Evolutionary conservation across 2,888 invertebrate species (phyloP).

Genomic region (Acleris literana): DNA sequence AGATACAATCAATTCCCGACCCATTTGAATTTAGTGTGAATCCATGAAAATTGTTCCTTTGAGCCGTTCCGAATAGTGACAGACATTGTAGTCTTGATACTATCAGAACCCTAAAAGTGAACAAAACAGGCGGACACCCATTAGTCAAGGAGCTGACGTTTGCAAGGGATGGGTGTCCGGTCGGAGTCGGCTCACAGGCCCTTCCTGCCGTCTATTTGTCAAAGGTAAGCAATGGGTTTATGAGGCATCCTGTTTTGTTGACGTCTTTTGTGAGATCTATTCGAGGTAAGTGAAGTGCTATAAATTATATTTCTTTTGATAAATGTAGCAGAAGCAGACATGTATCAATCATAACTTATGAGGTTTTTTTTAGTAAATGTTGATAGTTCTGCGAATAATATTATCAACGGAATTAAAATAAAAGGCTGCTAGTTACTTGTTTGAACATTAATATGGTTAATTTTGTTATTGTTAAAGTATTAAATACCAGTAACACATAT

Average conservation of each 20-base stretch:
- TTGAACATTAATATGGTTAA: too few species aligned
- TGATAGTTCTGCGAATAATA: too few species aligned
- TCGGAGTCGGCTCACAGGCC: constrained; percentile 47
- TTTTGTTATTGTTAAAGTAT: too few species aligned
- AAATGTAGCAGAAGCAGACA: too few species aligned
- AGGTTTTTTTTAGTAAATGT: too few species aligned
- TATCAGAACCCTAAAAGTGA: constrained; percentile 42
- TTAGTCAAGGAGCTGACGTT: constrained; percentile 58
- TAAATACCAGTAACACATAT: too few species aligned
- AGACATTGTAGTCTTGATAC: constrained; percentile 34
- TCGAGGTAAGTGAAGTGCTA: constrained; percentile 5
- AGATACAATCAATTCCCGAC: constrained; percentile 8
- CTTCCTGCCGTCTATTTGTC: constrained; percentile 63
- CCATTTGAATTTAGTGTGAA: constrained; percentile 18
- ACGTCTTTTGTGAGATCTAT: constrained; percentile 32
- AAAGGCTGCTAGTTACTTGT: too few species aligned
- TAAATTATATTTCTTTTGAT: background rate
- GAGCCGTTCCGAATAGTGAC: constrained; percentile 25
- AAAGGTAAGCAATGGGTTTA: constrained; percentile 51
- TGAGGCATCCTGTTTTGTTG: constrained; percentile 38
- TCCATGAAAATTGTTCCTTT: constrained; percentile 20
- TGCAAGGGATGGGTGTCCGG: constrained; percentile 51
- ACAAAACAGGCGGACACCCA: constrained; percentile 57
- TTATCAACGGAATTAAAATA: too few species aligned
- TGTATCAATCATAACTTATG: too few species aligned